phyloP scores from a whole-genome alignment of 2,113 vertebrate genomes.

The Dipodomys stephensi region DNA sequence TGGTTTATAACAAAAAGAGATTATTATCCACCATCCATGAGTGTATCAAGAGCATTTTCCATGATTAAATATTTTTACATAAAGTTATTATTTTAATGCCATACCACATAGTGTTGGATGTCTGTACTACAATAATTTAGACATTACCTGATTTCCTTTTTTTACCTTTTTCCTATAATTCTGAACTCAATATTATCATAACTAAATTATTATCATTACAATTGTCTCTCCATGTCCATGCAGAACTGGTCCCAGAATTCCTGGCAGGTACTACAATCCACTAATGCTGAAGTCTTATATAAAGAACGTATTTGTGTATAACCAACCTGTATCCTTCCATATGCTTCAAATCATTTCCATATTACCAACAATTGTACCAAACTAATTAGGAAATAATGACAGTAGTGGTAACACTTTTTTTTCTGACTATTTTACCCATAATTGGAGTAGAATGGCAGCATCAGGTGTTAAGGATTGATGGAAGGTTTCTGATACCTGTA shows the following conservation, averaged over 20 bases:
- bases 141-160: not conserved
- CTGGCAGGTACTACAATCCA: not conserved
- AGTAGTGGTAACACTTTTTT: not conserved
- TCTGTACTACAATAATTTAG: not conserved
- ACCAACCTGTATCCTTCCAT: not conserved
- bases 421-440: not conserved
- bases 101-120: not conserved
- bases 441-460: not conserved
- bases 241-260: not conserved
- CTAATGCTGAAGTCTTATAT: not conserved
- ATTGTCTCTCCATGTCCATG: not conserved
- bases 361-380: not conserved
- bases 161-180: not conserved
- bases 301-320: not conserved
- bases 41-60: not conserved
- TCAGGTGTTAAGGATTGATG: not conserved
- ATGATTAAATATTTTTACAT: not conserved
- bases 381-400: not conserved
- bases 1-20: not conserved
- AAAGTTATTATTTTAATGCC: not conserved
- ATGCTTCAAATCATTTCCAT: not conserved
- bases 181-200: not conserved
- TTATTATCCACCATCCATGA: not conserved
- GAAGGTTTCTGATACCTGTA: not conserved
- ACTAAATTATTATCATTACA: not conserved